Base-by-base conservation (phyloP, 2,113 vertebrate genomes). In the Xenopus borealis region DNA sequence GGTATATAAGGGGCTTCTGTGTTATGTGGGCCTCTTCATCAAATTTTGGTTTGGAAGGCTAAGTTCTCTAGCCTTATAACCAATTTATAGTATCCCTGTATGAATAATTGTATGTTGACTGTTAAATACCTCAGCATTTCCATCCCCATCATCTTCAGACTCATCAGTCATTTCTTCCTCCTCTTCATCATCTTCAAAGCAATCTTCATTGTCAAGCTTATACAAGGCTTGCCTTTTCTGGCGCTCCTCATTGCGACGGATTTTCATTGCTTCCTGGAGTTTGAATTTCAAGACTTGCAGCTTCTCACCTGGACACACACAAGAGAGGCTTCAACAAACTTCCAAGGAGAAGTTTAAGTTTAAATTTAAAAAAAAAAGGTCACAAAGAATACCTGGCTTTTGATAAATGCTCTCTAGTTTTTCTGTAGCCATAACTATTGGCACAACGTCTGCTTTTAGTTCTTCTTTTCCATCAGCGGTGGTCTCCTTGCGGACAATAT, bases 251-350 rank as follows among this genome's bases (percentile, higher is more conserved):
- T 74, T 82, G 66, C 97, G 88, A 59, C 93, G 91, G 11, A 92
- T 87, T n/a, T 95, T 96, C 97, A 99, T 99, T 81, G 95, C 96
- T 71, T 93, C 88, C 88, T 96, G 96, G 3, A 99, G 91, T 64
- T 94, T 95, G 62, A 95, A 94, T 89, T 98, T 98, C 81, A 99
- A 85, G 1, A 77, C 81, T 63, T 93, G 84, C n/a, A 98, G 91
- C 78, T 95, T 96, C 78, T 94, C 96, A 72, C 96, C 97, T 98
- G 80, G 33, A 16, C 53, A 55, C 23, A 16, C 4, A 16, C 13
- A 16, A 50, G 3, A 50, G 3, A 4, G 11, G 10, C 12, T 16
- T 50, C 1, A 50, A 11, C 14, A 10, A 50, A 16, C 47, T 50
- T 13, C 14, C 47, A 50, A 50, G 47, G 3, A 13, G 14, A 50